A percentile compares a stretch with the other conserved stretches of the same genome.
phyloP scores from a whole-genome alignment of 2,888 invertebrate species.

The Archips xylosteana region DNA sequence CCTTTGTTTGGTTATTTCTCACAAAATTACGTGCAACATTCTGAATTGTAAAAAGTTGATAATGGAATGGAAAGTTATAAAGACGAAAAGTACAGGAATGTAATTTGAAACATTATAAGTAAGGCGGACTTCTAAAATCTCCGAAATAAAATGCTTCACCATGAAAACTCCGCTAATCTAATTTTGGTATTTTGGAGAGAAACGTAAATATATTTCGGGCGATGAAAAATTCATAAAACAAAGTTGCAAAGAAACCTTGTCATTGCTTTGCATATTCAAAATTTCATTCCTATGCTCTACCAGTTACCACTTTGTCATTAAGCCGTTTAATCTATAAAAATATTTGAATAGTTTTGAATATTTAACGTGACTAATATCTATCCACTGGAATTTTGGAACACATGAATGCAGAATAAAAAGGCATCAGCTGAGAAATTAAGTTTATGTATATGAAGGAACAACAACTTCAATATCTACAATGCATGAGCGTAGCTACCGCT shows the following conservation, averaged over 20 bases:
- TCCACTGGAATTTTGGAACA: not conserved
- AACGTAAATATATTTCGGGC: constrained; percentile 34
- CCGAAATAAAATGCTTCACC: constrained; percentile 21
- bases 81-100: constrained; percentile 20
- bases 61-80: constrained; percentile 9
- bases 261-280: constrained; percentile 26
- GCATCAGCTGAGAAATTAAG: too few relatives aligned
- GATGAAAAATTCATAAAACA: constrained; percentile 35
- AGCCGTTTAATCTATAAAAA: constrained; percentile 11
- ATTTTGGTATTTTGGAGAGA: constrained; percentile 38
- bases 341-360: constrained; percentile 11
- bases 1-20: not conserved
- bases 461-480: too few relatives aligned
- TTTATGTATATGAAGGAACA: too few relatives aligned
- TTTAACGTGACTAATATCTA: constrained; percentile 3
- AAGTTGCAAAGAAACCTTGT: constrained; percentile 30
- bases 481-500: too few relatives aligned
- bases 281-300: constrained; percentile 7
- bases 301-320: constrained; percentile 6
- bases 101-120: constrained; percentile 24
- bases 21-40: constrained; percentile 16
- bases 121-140: constrained; percentile 18
- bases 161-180: constrained; percentile 31
- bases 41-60: constrained; percentile 18
- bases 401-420: not conserved